Evolutionary conservation across 37 sponge, comb jelly and placozoan species (phyloP).

Genomic region (Trichoplax adhaerens): DNA sequence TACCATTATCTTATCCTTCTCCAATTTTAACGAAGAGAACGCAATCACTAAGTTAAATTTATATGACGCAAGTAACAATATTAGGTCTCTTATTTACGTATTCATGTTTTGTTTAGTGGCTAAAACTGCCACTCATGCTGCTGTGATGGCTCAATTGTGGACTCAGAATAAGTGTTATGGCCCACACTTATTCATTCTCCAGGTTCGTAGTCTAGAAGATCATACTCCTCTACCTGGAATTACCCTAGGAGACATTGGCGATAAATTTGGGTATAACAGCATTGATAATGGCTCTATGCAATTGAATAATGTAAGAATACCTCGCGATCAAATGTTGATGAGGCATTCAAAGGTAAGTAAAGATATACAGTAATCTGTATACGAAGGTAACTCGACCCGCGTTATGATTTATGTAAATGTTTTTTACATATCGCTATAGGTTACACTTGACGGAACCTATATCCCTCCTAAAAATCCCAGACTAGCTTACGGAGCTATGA

Average conservation of each 20-base stretch:
- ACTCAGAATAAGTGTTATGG: conserved; percentile 54
- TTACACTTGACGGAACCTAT: conserved; percentile 63
- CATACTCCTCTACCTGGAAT: conserved; percentile 81
- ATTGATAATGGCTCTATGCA: conserved; percentile 78
- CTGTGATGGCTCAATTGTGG: conserved; percentile 58
- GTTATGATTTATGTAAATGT: too few relatives aligned
- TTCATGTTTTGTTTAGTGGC: conserved; percentile 28
- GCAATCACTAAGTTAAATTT: too few relatives aligned
- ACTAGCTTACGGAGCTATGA: conserved; percentile 79
- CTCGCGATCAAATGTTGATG: conserved; percentile 84
- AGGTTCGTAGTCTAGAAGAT: conserved; percentile 64
- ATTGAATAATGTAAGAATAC: conserved; percentile 61
- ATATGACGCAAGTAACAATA: too few relatives aligned
- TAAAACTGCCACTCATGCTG: conserved; percentile 60
- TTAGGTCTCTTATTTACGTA: too few relatives aligned
- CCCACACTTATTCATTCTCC: conserved; percentile 61
- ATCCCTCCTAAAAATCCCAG: conserved; percentile 36
- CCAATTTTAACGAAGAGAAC: too few relatives aligned
- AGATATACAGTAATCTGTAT: too few relatives aligned
- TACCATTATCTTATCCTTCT: too few relatives aligned
- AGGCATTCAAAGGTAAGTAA: conserved; percentile 55
- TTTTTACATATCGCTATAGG: too few relatives aligned
- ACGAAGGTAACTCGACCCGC: too few relatives aligned
- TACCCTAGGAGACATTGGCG: conserved; percentile 81
- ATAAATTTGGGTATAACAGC: conserved; percentile 59